Conservation (phyloP, 2,797 vertebrate species). For the Lindbergichthys nudifrons region DNA sequence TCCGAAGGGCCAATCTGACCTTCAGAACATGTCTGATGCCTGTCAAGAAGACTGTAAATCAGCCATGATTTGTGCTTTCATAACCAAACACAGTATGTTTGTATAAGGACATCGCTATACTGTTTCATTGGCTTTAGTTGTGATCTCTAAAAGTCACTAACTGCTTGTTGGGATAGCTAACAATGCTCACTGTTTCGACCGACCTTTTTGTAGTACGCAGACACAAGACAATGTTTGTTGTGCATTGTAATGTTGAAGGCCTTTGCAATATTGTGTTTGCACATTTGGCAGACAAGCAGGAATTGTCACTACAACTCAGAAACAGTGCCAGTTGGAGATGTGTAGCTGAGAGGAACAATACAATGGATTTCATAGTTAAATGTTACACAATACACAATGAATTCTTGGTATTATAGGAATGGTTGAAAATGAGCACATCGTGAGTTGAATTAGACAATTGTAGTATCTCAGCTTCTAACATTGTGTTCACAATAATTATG, state of each 20-base stretch:
- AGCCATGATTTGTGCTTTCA: slow-evolving; percentile 47
- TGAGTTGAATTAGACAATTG: neutral
- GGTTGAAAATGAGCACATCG: neutral
- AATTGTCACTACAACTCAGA: slow-evolving; percentile 27
- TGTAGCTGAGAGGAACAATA: slow-evolving; percentile 18
- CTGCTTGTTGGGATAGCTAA: slow-evolving; percentile 3
- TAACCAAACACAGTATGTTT: slow-evolving; percentile 32
- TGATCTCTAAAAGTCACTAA: neutral
- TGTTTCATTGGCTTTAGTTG: slow-evolving; percentile 31
- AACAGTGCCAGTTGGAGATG: slow-evolving; percentile 31
- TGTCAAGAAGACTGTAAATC: slow-evolving; percentile 66
- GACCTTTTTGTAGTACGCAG: slow-evolving; percentile 11
- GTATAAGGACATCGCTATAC: slow-evolving; percentile 19
- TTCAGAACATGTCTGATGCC: slow-evolving; percentile 66
- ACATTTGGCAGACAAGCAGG: slow-evolving; percentile 47
- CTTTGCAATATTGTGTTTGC: slow-evolving; percentile 23
- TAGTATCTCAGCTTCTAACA: neutral
- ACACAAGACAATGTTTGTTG: slow-evolving; percentile 24
- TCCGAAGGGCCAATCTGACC: slow-evolving; percentile 65
- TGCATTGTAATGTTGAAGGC: slow-evolving; percentile 27
- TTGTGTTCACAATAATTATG: neutral
- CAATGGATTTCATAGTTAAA: slow-evolving; percentile 11
- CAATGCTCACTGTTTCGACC: slow-evolving; percentile 23
- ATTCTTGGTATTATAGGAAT: slow-evolving; percentile 9
- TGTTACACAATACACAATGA: neutral